Evolutionary conservation across 2,113 vertebrate genomes (phyloP).

Genomic region (Cavia porcellus): DNA sequence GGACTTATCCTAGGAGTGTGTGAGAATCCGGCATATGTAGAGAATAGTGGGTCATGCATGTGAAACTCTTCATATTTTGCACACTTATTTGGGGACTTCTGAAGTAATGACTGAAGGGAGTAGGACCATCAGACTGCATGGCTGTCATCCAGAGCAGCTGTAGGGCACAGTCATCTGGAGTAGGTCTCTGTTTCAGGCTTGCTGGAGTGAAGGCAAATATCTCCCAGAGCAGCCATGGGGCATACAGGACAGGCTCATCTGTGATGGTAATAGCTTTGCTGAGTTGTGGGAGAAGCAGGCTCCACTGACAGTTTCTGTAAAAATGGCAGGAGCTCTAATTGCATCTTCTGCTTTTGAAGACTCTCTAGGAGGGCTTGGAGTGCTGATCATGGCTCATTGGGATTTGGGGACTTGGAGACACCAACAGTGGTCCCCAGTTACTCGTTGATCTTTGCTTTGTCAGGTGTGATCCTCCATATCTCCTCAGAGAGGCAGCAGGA

Average conservation of each 20-base stretch:
- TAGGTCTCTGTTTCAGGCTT: background rate
- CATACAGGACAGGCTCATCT: background rate
- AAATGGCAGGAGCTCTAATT: background rate
- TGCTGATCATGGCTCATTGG: background rate
- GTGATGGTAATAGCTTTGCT: background rate
- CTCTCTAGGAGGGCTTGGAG: background rate
- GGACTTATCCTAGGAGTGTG: background rate
- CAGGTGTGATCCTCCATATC: background rate
- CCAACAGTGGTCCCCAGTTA: background rate
- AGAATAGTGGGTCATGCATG: background rate
- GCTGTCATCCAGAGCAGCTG: background rate
- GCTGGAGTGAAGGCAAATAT: background rate
- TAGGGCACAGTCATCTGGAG: background rate
- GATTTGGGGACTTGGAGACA: background rate
- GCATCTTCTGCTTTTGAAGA: background rate
- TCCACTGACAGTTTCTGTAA: background rate
- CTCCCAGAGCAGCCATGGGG: background rate
- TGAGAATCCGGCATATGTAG: background rate
- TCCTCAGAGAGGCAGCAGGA: background rate
- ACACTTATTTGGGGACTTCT: background rate
- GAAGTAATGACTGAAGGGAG: background rate
- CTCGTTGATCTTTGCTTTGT: background rate
- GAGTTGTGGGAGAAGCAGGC: background rate
- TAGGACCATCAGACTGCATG: background rate
- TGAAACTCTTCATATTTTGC: background rate